phyloP scores from a whole-genome alignment of 2,797 vertebrate species.

The Xiphophorus birchmanni region DNA sequence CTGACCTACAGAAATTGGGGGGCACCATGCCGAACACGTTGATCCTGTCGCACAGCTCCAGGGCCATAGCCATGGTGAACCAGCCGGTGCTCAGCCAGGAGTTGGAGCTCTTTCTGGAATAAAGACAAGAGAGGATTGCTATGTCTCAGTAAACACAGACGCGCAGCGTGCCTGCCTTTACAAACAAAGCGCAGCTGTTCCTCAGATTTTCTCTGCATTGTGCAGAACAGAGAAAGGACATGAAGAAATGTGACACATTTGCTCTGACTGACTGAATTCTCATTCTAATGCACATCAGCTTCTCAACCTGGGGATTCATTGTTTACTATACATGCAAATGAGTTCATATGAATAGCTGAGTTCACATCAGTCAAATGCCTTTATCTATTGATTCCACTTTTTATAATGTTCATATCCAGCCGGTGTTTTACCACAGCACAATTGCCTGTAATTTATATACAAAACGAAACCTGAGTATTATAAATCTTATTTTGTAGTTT shows the following conservation, averaged over 20 bases:
- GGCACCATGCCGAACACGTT: constrained; percentile 95
- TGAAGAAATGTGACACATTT: constrained; percentile 14
- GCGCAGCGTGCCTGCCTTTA: not conserved
- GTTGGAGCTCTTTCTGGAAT: constrained; percentile 90
- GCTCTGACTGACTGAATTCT: constrained; percentile 30
- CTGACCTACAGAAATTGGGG: constrained; percentile 92
- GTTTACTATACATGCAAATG: constrained; percentile 44
- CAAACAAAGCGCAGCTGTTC: not conserved
- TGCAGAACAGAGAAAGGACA: constrained; percentile 23
- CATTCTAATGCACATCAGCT: constrained; percentile 28
- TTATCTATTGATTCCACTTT: constrained; percentile 15
- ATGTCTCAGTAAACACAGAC: not conserved
- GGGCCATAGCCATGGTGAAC: constrained; percentile 94
- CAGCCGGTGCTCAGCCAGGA: constrained; percentile 97
- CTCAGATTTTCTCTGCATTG: not conserved
- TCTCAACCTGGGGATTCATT: constrained; percentile 32
- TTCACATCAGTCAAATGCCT: constrained; percentile 15
- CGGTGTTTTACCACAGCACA: not conserved
- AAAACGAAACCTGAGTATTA: not conserved
- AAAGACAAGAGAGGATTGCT: constrained; percentile 12
- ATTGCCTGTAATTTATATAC: not conserved
- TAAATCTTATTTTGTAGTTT: not conserved
- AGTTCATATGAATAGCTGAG: constrained; percentile 25
- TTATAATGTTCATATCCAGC: constrained; percentile 5
- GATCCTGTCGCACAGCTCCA: constrained; percentile 92